These are phyloP conservation scores for Pachycephala philippinensis DNA, from an alignment of 2,113 vertebrate genomes.

Conservation along the genomic window DNA sequence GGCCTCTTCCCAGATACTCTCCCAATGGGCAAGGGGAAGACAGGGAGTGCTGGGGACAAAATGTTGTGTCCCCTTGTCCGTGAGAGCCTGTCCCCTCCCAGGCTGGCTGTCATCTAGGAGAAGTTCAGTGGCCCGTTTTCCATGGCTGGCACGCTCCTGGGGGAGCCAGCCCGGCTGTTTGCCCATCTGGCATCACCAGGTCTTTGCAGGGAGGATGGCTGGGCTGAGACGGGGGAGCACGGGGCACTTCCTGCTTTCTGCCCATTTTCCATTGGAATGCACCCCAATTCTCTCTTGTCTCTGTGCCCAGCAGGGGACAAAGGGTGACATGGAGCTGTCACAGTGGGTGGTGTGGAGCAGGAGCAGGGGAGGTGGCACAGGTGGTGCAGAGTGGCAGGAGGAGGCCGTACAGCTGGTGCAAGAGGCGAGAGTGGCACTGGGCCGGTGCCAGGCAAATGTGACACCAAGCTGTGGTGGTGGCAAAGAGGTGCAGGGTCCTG, in stretches of 20 bases:
- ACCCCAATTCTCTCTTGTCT: background rate
- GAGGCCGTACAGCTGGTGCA: background rate
- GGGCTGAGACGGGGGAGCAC: background rate
- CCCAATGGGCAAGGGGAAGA: background rate
- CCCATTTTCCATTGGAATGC: rapidly evolving
- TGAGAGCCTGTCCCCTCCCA: background rate
- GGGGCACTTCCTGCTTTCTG: background rate
- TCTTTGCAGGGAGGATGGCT: background rate
- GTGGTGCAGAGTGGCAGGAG: background rate
- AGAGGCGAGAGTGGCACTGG: background rate
- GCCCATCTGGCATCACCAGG: background rate
- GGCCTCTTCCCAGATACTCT: background rate
- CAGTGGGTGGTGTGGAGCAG: background rate
- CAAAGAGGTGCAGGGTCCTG: background rate
- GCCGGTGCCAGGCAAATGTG: background rate
- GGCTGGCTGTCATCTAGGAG: background rate
- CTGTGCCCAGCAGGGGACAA: background rate
- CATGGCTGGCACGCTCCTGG: background rate
- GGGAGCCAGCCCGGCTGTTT: background rate
- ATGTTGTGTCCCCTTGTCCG: rapidly evolving
- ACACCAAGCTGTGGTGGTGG: background rate
- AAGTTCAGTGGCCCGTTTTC: background rate
- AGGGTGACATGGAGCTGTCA: background rate
- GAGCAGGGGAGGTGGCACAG: background rate
- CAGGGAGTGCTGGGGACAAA: background rate